These are phyloP conservation scores for Thelaira solivaga DNA, from an alignment of 2,888 invertebrate genomes.

Conservation along the genomic window DNA sequence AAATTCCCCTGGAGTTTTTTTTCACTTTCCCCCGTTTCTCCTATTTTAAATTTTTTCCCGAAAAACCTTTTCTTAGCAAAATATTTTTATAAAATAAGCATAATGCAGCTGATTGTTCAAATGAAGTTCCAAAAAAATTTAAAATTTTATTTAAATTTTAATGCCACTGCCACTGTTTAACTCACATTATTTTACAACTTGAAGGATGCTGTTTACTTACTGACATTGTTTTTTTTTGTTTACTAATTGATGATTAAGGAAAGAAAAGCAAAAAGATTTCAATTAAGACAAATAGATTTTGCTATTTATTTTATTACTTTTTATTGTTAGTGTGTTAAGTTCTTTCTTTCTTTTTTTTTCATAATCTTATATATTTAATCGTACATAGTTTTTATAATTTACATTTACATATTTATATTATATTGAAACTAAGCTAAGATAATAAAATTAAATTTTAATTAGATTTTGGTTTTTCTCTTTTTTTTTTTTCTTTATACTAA, in stretches of 20 bases:
- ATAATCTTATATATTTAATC: neutral
- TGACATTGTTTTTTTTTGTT: neutral
- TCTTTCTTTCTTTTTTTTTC: constrained; percentile 32
- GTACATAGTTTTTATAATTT: constrained; percentile 16
- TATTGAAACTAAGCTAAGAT: constrained; percentile 32
- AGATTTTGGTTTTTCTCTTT: neutral
- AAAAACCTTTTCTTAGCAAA: too few relatives aligned
- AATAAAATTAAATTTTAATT: neutral
- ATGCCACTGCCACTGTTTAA: too few relatives aligned
- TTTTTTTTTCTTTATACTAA: neutral
- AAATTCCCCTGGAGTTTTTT: too few relatives aligned
- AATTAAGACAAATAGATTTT: constrained; percentile 41
- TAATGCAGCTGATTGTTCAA: too few relatives aligned
- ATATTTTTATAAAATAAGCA: too few relatives aligned
- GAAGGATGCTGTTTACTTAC: too few relatives aligned
- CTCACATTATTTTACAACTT: too few relatives aligned
- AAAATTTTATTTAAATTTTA: too few relatives aligned
- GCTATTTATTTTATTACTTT: constrained; percentile 36
- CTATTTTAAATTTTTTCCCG: too few relatives aligned
- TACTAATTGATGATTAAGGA: neutral
- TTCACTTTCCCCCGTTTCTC: too few relatives aligned
- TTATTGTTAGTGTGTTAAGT: constrained; percentile 47
- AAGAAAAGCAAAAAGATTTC: neutral
- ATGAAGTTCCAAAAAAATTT: too few relatives aligned
- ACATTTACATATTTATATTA: constrained; percentile 37